Percentiles rank a stretch among this genome's conserved stretches.
Conservation (phyloP, 1,140 invertebrate genomes). For the Leptopilina boulardi region DNA sequence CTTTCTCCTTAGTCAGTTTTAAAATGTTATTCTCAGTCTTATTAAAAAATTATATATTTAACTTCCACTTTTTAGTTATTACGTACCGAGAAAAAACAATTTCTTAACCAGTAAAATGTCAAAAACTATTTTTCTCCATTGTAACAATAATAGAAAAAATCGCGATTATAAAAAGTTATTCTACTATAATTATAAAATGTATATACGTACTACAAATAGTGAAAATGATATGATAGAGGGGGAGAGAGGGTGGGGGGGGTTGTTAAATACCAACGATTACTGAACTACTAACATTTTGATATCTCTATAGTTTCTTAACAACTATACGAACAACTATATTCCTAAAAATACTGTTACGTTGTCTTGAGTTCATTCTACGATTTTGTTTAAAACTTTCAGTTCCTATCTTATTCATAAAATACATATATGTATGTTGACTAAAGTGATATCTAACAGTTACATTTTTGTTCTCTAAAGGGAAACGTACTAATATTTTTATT, state of each 20-base stretch:
- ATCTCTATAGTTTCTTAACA: neutral
- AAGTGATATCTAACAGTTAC: neutral
- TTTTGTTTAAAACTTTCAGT: neutral
- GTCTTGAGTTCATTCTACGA: slow-evolving; percentile 1
- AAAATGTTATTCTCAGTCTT: neutral
- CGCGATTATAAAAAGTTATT: neutral
- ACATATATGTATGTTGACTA: neutral
- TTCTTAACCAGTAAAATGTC: neutral
- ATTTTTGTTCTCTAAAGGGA: too few species aligned
- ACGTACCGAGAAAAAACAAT: too few species aligned
- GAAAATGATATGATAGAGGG: neutral
- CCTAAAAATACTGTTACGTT: slow-evolving; percentile 24
- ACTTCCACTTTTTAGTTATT: too few species aligned
- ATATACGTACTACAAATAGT: neutral
- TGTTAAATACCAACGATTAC: neutral
- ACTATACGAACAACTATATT: slow-evolving; percentile 2
- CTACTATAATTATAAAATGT: neutral
- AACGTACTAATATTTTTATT: neutral
- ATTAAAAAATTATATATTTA: neutral
- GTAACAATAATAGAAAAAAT: neutral
- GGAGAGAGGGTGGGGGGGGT: neutral
- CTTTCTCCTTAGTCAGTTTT: neutral
- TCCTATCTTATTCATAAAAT: slow-evolving; percentile 1
- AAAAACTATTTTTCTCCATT: neutral
- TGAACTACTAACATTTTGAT: neutral